Base-by-base conservation (phyloP, 2,113 vertebrate genomes). In the Scatophagus argus region DNA sequence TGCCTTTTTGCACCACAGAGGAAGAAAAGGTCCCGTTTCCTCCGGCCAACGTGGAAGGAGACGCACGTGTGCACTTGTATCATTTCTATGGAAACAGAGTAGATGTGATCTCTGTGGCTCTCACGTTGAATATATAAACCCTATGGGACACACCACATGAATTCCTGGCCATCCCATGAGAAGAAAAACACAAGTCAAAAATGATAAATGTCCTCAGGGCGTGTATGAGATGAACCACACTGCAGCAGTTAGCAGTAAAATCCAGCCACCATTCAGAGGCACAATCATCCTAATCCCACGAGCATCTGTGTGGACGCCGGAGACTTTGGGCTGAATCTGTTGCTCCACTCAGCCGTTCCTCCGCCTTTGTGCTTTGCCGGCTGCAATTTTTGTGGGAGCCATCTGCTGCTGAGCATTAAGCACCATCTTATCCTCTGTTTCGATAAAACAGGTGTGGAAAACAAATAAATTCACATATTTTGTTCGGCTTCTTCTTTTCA, bases 11-110 rank as follows among this genome's bases (percentile, higher is more conserved):
- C 29, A 64, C 39, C 63, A 61, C 16, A 44, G 51, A 64, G 25
- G 27, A 47, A 71, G 47, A 74, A 55, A 55, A 41, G 11, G 39
- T 46, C 23, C 13, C 27, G 19, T 39, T 25, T 39, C 43, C 60
- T n/a, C 2, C 0, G 0, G 29, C 25, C 27, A 46, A 54, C 13
- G 25, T 39, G 51, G 58, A 16, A 46, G 19, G 32, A 52, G 64
- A 71, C 74, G 60, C 25, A 36, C 29, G 32, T 41, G 31, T 64
- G 58, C 36, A 59, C 31, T 70, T 65, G 17, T 6, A 4, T 59
- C 0, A 21, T 86, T 82, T 85, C 68, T 69, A 78, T 79, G 60
- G 74, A 70, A 79, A 86, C 69, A 27, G 51, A 74, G 51, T 32
- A 55, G 52, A 64, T 74, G 39, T 61, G 69, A 82, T 74, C 68